Evolutionary conservation across 2,888 invertebrate species (phyloP).

Genomic region (Parelbella ahira): DNA sequence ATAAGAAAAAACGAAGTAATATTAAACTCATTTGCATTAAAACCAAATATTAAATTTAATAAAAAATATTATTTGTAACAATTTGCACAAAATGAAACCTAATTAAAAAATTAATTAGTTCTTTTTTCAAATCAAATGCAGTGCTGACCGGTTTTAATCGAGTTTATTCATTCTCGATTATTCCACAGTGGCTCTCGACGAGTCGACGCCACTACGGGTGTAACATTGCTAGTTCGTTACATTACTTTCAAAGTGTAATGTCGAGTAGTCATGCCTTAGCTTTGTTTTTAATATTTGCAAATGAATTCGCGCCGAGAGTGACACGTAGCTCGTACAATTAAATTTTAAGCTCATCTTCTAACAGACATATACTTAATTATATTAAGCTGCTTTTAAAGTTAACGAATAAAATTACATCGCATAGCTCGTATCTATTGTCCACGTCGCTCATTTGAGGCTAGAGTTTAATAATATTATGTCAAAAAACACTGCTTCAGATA

Average conservation of each 20-base stretch:
- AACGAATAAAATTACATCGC: no score
- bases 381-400: no score
- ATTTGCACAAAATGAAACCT: conserved; percentile 1
- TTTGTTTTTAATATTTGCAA: conserved; percentile 20
- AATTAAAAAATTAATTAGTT: conserved; percentile 8
- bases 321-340: conserved; percentile 6
- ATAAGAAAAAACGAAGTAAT: no score
- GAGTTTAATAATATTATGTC: no score
- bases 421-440: no score
- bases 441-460: no score
- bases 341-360: no score
- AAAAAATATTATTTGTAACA: no score
- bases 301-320: conserved; percentile 7
- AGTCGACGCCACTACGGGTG: conserved; percentile 7
- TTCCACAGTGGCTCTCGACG: conserved; percentile 6
- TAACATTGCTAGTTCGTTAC: conserved; percentile 3
- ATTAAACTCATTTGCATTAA: no score
- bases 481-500: no score
- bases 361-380: no score
- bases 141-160: background rate
- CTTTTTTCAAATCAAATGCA: conserved; percentile 11
- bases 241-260: conserved; percentile 8
- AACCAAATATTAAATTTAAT: no score
- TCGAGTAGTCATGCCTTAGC: conserved; percentile 2
- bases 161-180: conserved; percentile 8